These are phyloP conservation scores for Intoshia linei DNA, from an alignment of 1,140 invertebrate species.

Conservation along the genomic window DNA sequence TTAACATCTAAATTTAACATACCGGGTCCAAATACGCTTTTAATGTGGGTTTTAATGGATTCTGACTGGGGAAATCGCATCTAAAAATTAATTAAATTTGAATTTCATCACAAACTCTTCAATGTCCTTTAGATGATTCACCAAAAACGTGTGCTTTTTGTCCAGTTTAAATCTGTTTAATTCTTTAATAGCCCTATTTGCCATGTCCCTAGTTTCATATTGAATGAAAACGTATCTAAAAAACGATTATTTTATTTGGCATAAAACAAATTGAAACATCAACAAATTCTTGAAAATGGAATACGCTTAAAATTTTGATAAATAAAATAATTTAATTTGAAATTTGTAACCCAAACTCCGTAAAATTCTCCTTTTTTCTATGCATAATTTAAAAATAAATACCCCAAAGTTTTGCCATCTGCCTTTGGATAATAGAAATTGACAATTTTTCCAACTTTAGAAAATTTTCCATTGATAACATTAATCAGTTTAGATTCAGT, in stretches of 20 bases:
- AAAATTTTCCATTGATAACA: slow-evolving; percentile 62
- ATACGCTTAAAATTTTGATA: too few relatives aligned
- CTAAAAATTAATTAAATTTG: too few relatives aligned
- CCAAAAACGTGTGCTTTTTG: slow-evolving; percentile 66
- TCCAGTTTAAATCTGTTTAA: slow-evolving; percentile 75
- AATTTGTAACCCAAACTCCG: too few relatives aligned
- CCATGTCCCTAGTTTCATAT: slow-evolving; percentile 42
- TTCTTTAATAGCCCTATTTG: slow-evolving; percentile 46
- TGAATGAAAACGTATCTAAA: slow-evolving; percentile 54
- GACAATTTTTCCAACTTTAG: slow-evolving; percentile 54
- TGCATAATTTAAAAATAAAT: too few relatives aligned
- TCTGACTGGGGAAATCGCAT: too few relatives aligned
- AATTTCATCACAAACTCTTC: slow-evolving; percentile 53
- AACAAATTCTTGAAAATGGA: slow-evolving; percentile 1
- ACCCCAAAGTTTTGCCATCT: slow-evolving; percentile 57
- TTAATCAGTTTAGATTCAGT: slow-evolving; percentile 58
- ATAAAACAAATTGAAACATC: slow-evolving; percentile 1
- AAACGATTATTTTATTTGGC: slow-evolving; percentile 8
- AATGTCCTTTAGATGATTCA: slow-evolving; percentile 80
- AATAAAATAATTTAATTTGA: too few relatives aligned
- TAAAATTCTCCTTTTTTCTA: too few relatives aligned
- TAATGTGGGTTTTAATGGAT: too few relatives aligned
- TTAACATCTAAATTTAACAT: too few relatives aligned
- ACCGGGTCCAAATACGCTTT: too few relatives aligned
- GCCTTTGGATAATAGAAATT: slow-evolving; percentile 56